phyloP scores from a whole-genome alignment of 1,140 invertebrate species.

The Subanguina moxae region DNA sequence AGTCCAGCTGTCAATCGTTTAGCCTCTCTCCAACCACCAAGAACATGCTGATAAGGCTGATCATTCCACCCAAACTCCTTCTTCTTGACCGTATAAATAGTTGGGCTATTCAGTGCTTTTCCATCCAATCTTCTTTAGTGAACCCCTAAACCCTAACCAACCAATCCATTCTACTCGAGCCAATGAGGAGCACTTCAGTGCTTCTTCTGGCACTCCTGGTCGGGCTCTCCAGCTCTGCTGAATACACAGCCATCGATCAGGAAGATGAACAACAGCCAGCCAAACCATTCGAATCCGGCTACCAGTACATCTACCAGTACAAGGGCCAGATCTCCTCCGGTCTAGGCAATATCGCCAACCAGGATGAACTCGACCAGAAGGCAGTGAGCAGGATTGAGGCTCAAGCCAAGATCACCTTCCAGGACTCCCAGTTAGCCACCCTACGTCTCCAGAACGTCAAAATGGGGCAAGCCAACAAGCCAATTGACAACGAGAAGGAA shows the following conservation, averaged over 20 bases:
- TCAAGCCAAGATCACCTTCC: conserved; percentile 25
- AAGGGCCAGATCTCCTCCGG: conserved; percentile 26
- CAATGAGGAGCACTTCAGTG: too few species aligned
- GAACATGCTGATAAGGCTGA: too few species aligned
- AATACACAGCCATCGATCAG: not conserved
- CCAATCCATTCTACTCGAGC: too few species aligned
- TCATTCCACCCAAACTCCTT: too few species aligned
- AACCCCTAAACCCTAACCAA: too few species aligned
- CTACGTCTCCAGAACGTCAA: conserved; percentile 19
- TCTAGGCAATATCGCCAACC: not conserved
- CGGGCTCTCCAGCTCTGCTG: too few species aligned
- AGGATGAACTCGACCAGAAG: conserved; percentile 17
- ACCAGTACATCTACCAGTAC: conserved; percentile 24
- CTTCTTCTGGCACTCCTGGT: too few species aligned
- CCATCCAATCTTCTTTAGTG: too few species aligned
- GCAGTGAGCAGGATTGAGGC: conserved; percentile 33
- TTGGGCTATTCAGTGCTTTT: too few species aligned
- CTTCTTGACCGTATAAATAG: too few species aligned
- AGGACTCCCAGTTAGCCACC: conserved; percentile 15
- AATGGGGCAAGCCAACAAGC: conserved; percentile 28
- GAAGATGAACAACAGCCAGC: conserved; percentile 1
- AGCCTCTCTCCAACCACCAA: too few species aligned
- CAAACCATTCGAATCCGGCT: conserved; percentile 22
- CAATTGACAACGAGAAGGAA: conserved; percentile 12
- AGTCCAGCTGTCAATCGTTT: too few species aligned